Evolutionary conservation across 2,797 vertebrate species (phyloP), one percentile per base, ranked within the genome.

Genomic region (Gallinago nigripennis): DNA sequence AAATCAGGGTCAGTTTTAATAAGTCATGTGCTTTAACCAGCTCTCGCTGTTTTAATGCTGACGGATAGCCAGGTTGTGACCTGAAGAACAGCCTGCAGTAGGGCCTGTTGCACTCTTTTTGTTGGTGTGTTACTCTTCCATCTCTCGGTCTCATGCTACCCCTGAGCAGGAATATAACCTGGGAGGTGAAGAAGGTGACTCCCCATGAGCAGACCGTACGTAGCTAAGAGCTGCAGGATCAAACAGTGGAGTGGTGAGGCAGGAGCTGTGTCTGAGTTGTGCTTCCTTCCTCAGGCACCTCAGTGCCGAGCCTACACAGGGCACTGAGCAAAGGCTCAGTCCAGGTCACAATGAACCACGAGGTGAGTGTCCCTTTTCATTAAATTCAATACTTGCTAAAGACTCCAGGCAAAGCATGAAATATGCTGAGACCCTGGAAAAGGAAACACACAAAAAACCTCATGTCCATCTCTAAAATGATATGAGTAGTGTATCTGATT

Each of bases 401-500:
- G 70, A 21, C 37, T 77, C 13, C 11, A 71, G 70, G 69, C 71
- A 86, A 82, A 73, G 46, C 41, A 50, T 28, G 53, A 89, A 86
- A 37, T 41, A 30, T 35, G 31, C 58, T 82, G 73, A 57, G 66
- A 72, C 37, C 12, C 69, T 51, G 58, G 37, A 46, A 86, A 37
- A 79, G 70, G 35, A 79, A 87, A 35, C 23, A 41, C 23, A 53
- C 21, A 66, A 5, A 3, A 3, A 5, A 21, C 25, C 33, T 78
- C 33, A 9, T 72, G 87, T 75, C 95, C 54, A 3, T 69, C 72
- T 94, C 81, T 39, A 18, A 95, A 93, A 95, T 90, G 25, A 21
- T 79, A 78, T 24, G 92, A 92, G 73, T 71, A 48, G 58, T 41
- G 12, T 57, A 50, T 91, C 85, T 97, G 97, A 97, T 97, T 96